These are phyloP conservation scores for Aphelocoma californica DNA, from an alignment of 2,797 vertebrate genomes.

Conservation along the genomic window DNA sequence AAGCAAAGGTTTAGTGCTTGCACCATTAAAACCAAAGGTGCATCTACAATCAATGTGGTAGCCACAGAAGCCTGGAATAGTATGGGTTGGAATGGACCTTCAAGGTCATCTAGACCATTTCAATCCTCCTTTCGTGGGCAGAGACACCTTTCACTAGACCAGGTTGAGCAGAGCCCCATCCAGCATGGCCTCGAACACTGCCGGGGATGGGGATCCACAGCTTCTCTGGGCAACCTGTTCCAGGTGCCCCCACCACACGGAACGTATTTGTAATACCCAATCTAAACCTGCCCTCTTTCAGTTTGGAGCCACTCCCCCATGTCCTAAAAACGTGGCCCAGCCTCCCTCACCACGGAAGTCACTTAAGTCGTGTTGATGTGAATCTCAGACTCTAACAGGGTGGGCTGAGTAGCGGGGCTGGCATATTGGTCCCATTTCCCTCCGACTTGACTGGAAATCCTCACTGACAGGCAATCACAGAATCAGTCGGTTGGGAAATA, in stretches of 20 bases:
- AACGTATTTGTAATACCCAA: not conserved
- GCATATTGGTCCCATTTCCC: fast-evolving
- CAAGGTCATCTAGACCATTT: not conserved
- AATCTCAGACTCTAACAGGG: not conserved
- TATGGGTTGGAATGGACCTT: not conserved
- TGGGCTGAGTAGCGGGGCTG: fast-evolving
- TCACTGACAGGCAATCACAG: not conserved
- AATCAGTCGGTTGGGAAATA: not conserved
- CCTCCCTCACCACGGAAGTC: fast-evolving
- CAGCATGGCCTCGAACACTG: not conserved
- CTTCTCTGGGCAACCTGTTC: not conserved
- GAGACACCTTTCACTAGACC: not conserved
- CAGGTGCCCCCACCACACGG: not conserved
- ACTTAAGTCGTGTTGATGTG: fast-evolving
- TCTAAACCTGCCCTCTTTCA: not conserved
- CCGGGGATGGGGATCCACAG: not conserved
- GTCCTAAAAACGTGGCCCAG: not conserved
- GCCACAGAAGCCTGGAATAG: not conserved
- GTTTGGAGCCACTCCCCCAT: not conserved
- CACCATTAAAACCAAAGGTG: not conserved
- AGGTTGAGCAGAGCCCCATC: not conserved
- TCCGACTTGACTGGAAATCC: not conserved
- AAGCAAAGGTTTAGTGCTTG: not conserved
- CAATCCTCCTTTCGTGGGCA: not conserved
- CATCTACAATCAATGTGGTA: not conserved